Evolutionary conservation across 2,888 invertebrate genomes (phyloP), one percentile per base, ranked within the genome.

Genomic region (Nephrocerus scutellatus): DNA sequence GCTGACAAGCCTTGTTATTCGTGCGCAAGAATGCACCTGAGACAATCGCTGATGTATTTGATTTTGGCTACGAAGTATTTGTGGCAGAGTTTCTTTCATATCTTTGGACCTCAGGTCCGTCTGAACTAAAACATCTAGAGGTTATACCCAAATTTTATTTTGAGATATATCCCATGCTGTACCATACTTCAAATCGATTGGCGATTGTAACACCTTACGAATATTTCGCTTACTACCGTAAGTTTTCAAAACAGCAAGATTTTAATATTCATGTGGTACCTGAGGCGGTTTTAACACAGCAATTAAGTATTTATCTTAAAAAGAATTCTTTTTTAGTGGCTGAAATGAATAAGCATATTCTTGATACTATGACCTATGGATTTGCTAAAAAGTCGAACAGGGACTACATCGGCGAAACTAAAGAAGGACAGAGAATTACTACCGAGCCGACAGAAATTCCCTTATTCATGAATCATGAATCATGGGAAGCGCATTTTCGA

Each of bases 191-290:
- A n/a, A n/a, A n/a, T n/a, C n/a, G n/a, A n/a, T 35, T 49, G 30
- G 61, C 59, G 4, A 49, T 59, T 6, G 45, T 62, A 1, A 52
- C 56, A 6, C 60, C 59, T 0, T 57, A 57, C 35, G 62, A 61
- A 10, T 60, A 57, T 39, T 61, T 55, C 34, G 59, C 57, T 0
- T 56, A 52, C 39, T 62, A 55, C 31, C 51, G 51, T 13, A 55
- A 54, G 33, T 46, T 44, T n/a, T n/a, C n/a, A 15, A 46, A 57
- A 20, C 32, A 43, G 5, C 48, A 47, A 41, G 50, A 51, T 25
- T 50, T 47, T 0, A 44, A 46, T 2, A 34, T 59, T 48, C 60
- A 59, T 35, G 9, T 59, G 46, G 59, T 59, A 2, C 39, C 44
- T 4, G 54, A 61, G 8, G 54, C 53, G 9, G 49, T 62, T 21